Evolutionary conservation across 2,888 invertebrate species (phyloP), one percentile per base, ranked within the genome.

Genomic region (Cosmopolites sordidus): DNA sequence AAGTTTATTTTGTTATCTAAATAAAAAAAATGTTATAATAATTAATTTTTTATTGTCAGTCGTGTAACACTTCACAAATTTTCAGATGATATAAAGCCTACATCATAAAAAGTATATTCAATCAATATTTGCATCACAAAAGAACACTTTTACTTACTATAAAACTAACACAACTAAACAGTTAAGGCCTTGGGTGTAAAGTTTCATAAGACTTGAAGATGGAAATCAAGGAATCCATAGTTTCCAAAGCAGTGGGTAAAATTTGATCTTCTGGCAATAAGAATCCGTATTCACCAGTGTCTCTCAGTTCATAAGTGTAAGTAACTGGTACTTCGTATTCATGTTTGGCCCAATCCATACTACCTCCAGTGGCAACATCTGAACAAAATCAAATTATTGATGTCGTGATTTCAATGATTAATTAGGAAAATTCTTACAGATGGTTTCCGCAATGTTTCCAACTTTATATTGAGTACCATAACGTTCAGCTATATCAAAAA

Each of bases 271-370:
- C 68, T 0, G 89, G 89, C 0, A 90, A 73, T 0, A 86, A 69
- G 65, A 87, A 86, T 0, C 89, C 89, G 64, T 78, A 81, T 0
- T 70, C 66, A 0, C 87, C 88, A 1, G 73, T 78, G 65, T 90
- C 90, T 2, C 89, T 76, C 1, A 87, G 72, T 66, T 87, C 85
- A 58, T 84, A 84, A 0, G 85, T 83, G 58, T 83, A 87, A 0
- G 82, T 77, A 12, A 89, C 76, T 1, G 84, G 84, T 0, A 83
- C 80, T 38, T 82, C 80, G 45, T 79, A 80, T 0, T 74, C 78
- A 5, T 81, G 83, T 64, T 89, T 86, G 0, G 82, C 87, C 86
- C 88, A 92, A 67, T 93, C 92, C 58, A 82, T 76, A 15, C 83
- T 80, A 1, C 79, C 76, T 0, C 89, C 89, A 6, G 83, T 81